These are phyloP conservation scores for Alectura lathami DNA, from an alignment of 2,113 vertebrate genomes.

Conservation along the genomic window DNA sequence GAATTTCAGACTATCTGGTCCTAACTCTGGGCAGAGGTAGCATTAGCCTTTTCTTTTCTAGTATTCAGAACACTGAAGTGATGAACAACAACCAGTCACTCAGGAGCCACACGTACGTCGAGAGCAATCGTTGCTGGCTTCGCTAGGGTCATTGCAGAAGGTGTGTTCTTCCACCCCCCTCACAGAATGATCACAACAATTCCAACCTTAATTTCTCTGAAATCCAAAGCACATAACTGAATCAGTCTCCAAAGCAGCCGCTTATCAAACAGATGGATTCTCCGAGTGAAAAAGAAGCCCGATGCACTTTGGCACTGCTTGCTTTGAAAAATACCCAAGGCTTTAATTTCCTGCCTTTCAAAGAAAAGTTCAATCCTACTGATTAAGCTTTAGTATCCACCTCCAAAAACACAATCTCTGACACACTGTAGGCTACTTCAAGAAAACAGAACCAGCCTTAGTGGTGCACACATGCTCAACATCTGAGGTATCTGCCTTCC, in stretches of 20 bases:
- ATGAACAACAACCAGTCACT: background rate
- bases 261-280: slow-evolving; percentile 11
- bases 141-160: background rate
- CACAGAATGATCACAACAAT: background rate
- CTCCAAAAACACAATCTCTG: background rate
- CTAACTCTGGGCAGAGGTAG: background rate
- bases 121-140: accelerated
- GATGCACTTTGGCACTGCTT: background rate
- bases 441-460: background rate
- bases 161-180: background rate
- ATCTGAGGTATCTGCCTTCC: background rate
- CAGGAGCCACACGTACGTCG: background rate
- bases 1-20: background rate
- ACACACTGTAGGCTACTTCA: background rate
- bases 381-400: slow-evolving; percentile 33
- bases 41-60: background rate
- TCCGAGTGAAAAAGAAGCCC: background rate
- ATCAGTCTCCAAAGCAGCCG: background rate
- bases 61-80: background rate
- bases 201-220: background rate
- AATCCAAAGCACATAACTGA: background rate
- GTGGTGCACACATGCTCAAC: background rate
- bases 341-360: slow-evolving; percentile 54
- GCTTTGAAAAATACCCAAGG: slow-evolving; percentile 9
- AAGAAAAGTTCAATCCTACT: background rate